A percentile compares a stretch with the other conserved stretches of the same genome.
Evolutionary conservation across 2,888 invertebrate species (phyloP).

Genomic region (Caenorhabditis becei): DNA sequence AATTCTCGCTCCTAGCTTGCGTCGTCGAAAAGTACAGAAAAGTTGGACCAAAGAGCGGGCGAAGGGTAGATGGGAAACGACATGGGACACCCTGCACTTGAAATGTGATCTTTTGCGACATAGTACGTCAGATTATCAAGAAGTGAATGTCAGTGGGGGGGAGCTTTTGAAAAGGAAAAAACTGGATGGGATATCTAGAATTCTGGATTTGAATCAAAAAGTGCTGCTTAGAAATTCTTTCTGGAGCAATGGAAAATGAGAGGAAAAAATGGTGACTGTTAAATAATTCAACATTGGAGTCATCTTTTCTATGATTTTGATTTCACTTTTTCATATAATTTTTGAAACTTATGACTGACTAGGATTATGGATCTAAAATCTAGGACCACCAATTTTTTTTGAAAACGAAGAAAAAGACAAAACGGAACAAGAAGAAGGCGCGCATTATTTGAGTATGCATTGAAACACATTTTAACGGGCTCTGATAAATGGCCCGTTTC

Average conservation of each 20-base stretch:
- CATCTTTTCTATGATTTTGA: not conserved
- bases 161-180: not conserved
- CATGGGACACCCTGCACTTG: constrained; percentile 57
- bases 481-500: constrained; percentile 52
- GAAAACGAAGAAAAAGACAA: constrained; percentile 21
- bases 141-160: not conserved
- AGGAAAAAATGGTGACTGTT: no score
- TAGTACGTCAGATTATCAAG: constrained; percentile 60
- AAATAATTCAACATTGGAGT: not conserved
- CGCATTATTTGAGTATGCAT: constrained; percentile 58
- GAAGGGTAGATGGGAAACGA: constrained; percentile 43
- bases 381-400: no score
- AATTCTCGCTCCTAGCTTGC: no score
- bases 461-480: constrained; percentile 57
- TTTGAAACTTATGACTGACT: no score
- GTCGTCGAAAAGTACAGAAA: constrained; percentile 19
- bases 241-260: no score
- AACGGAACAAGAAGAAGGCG: constrained; percentile 21
- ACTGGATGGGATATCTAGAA: not conserved
- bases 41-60: not conserved
- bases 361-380: not conserved
- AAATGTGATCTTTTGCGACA: constrained; percentile 60
- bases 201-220: not conserved
- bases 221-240: no score
- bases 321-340: not conserved